A percentile compares a stretch with the other conserved stretches of the same genome.
These are phyloP conservation scores for Oligia latruncula DNA, from an alignment of 2,888 invertebrate genomes.

Conservation along the genomic window DNA sequence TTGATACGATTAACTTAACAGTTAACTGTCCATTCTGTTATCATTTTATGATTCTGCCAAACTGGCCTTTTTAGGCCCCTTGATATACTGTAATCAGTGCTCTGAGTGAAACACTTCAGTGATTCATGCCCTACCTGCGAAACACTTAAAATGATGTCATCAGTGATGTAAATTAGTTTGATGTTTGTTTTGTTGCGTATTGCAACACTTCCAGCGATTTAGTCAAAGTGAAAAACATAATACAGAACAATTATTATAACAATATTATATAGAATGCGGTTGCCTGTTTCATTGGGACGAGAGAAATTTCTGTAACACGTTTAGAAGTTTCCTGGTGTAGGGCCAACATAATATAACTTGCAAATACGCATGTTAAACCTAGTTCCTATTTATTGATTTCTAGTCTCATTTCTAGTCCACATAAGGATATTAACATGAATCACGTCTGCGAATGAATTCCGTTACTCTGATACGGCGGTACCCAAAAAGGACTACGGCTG, in stretches of 20 bases:
- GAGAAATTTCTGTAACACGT: slow-evolving; percentile 36
- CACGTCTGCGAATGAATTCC: slow-evolving; percentile 25
- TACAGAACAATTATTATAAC: slow-evolving; percentile 33
- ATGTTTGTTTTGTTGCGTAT: slow-evolving; percentile 35
- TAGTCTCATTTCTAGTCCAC: slow-evolving; percentile 20
- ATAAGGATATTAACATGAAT: slow-evolving; percentile 31
- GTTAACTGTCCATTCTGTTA: too few species aligned
- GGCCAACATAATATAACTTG: not conserved
- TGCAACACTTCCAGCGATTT: slow-evolving; percentile 53
- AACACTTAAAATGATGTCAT: slow-evolving; percentile 61
- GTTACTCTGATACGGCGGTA: slow-evolving; percentile 41
- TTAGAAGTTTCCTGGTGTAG: not conserved
- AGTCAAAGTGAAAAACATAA: slow-evolving; percentile 39
- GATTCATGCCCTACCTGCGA: slow-evolving; percentile 50
- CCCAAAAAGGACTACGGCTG: slow-evolving; percentile 62
- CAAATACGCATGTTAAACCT: slow-evolving; percentile 2
- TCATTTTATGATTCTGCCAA: too few species aligned
- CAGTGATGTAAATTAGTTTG: slow-evolving; percentile 49
- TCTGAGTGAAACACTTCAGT: slow-evolving; percentile 2
- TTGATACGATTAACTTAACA: too few species aligned
- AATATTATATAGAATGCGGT: slow-evolving; percentile 33
- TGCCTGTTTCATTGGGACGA: slow-evolving; percentile 21
- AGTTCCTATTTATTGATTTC: slow-evolving; percentile 24
- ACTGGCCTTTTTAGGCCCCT: too few species aligned
- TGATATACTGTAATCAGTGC: not conserved